phyloP scores from a whole-genome alignment of 2,888 invertebrate genomes.

The Ophioninae sp. region DNA sequence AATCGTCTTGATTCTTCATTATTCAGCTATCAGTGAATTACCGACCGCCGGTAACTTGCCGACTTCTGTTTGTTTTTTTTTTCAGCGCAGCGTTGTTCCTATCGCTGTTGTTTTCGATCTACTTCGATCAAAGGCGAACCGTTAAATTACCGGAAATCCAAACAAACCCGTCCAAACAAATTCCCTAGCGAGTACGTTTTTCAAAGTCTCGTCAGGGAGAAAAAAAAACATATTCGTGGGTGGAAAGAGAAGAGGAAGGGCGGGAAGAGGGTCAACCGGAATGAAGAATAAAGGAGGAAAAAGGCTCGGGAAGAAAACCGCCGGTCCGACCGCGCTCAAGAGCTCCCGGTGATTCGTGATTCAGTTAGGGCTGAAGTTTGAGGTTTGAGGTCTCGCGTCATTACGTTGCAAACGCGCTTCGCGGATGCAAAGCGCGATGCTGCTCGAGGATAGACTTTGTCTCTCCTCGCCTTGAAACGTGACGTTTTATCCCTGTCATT shows the following conservation, averaged over 20 bases:
- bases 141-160: too few species aligned
- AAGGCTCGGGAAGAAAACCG: conserved; percentile 39
- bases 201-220: not conserved
- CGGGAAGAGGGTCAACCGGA: not conserved
- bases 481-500: not conserved
- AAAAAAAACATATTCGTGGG: not conserved
- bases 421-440: not conserved
- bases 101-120: too few species aligned
- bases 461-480: not conserved
- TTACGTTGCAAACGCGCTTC: conserved; percentile 74
- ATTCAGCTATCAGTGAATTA: too few species aligned
- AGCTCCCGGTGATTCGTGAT: conserved; percentile 69
- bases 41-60: too few species aligned
- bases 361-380: conserved; percentile 78
- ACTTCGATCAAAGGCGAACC: too few species aligned
- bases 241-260: conserved; percentile 12
- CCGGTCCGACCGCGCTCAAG: conserved; percentile 58
- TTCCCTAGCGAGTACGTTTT: too few species aligned
- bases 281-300: conserved; percentile 13
- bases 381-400: conserved; percentile 78
- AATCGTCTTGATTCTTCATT: too few species aligned
- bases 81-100: too few species aligned
- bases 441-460: not conserved
- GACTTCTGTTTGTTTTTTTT: too few species aligned
- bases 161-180: too few species aligned